phyloP scores from a whole-genome alignment of 2,113 vertebrate species.

The Brienomyrus longianalis region DNA sequence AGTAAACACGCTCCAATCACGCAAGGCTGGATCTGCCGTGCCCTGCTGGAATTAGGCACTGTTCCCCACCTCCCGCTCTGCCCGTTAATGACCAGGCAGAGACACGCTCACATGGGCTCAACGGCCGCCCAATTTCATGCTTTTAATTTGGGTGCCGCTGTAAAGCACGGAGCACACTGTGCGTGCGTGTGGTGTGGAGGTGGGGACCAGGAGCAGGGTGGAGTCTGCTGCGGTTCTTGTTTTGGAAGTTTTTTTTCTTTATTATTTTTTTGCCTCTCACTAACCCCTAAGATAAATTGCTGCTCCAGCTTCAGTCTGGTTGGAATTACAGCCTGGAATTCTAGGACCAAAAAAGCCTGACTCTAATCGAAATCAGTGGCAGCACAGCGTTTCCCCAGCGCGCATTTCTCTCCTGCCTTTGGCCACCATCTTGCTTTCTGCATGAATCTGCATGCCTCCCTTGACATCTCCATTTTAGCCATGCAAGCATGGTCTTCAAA shows the following conservation, averaged over 20 bases:
- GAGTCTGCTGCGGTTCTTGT: conserved; percentile 37
- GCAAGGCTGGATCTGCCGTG: conserved; percentile 59
- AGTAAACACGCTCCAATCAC: conserved; percentile 63
- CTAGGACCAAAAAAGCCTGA: not conserved
- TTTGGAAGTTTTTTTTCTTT: conserved; percentile 32
- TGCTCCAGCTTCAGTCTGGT: conserved; percentile 57
- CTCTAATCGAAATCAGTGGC: not conserved
- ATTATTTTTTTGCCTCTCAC: conserved; percentile 32
- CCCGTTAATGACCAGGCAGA: conserved; percentile 50
- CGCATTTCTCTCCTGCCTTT: not conserved
- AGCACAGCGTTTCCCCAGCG: not conserved
- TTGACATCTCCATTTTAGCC: not conserved
- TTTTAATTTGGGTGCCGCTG: conserved; percentile 51
- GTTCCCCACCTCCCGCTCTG: conserved; percentile 31
- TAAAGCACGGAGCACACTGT: conserved; percentile 27
- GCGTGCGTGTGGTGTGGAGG: not conserved
- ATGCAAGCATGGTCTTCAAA: not conserved
- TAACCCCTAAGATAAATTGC: conserved; percentile 48
- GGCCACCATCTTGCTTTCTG: not conserved
- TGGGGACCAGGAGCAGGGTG: conserved; percentile 20
- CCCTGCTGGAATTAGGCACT: conserved; percentile 52
- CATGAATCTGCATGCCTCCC: not conserved
- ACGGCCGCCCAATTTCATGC: conserved; percentile 55
- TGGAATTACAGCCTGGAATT: conserved; percentile 26
- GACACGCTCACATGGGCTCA: conserved; percentile 47